These are phyloP conservation scores for Pristionchus mayeri DNA, from an alignment of 2,888 invertebrate genomes.

Conservation along the genomic window DNA sequence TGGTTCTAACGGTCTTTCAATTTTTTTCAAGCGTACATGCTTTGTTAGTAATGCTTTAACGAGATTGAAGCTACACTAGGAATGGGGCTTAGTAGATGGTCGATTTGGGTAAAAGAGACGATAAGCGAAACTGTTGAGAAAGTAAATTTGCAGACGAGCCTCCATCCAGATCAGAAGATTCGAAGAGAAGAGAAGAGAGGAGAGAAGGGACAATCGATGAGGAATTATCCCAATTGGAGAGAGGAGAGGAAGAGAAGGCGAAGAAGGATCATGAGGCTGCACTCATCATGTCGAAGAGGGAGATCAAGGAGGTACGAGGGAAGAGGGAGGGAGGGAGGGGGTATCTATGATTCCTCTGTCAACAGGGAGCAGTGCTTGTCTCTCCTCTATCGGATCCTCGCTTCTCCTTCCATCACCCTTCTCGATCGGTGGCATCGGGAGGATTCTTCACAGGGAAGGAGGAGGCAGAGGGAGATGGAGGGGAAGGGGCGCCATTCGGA, in stretches of 20 bases:
- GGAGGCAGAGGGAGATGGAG: conserved; percentile 43
- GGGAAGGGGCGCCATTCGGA: conserved; percentile 58
- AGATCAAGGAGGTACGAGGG: conserved; percentile 34
- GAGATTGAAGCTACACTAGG: not conserved
- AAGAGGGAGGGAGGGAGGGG: not conserved
- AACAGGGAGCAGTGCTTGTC: conserved; percentile 49
- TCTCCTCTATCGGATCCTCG: conserved; percentile 35
- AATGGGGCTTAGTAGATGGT: not conserved
- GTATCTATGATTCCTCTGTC: not conserved
- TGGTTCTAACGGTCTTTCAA: too few relatives aligned
- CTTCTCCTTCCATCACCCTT: conserved; percentile 57
- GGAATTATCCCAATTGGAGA: conserved; percentile 49
- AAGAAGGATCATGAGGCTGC: conserved; percentile 50
- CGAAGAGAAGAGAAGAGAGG: conserved; percentile 41
- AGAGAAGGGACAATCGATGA: conserved; percentile 30
- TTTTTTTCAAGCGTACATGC: too few relatives aligned
- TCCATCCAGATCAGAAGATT: too few relatives aligned
- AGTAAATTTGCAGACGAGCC: not conserved
- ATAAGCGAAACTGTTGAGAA: too few relatives aligned
- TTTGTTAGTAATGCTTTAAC: not conserved
- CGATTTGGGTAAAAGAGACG: not conserved
- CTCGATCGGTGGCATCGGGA: conserved; percentile 14
- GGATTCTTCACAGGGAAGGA: conserved; percentile 45
- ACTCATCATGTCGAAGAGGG: not conserved
- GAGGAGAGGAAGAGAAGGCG: conserved; percentile 56